Evolutionary conservation across 2,797 vertebrate genomes (phyloP), one percentile per base, ranked within the genome.

Genomic region (Acridotheres tristis): DNA sequence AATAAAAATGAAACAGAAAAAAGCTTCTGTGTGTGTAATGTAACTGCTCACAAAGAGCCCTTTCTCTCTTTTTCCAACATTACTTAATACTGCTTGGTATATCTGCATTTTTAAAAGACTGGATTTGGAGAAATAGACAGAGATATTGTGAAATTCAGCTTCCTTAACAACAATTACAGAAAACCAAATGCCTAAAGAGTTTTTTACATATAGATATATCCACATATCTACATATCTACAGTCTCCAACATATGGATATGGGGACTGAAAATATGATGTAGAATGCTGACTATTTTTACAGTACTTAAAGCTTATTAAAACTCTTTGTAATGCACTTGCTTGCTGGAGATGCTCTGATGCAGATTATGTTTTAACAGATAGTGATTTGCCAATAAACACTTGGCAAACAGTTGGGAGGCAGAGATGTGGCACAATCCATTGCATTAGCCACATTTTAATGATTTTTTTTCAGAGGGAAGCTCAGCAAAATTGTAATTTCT

Each of bases 401-500:
- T 93, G 78, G 92, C 93, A 96, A 96, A 96, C 89, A 97, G 38
- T 92, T 96, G 89, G 66, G 76, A 97, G 62, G 76, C 45, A 93
- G 81, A 96, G 76, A 91, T 83, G 81, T 80, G 91, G 97, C 97
- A 94, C 77, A 95, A 93, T 96, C 82, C 96, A 40, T 96, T 94
- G 94, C 95, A 95, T 89, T 96, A 96, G 61, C 79, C 89, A 95
- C 32, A 61, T 88, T 94, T 96, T 96, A 98, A 97, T 96, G 75
- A 94, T 93, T 96, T 95, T 96, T 42, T 74, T 93, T 83, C 66
- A 69, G 66, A 97, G 32, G 27, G 96, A 96, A 96, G 88, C 94
- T 97, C 89, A 97, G 96, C 83, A 98, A 97, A 97, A 97, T 97
- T 96, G 67, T 94, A 97, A 98, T 97, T 97, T 97, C 91, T 96